Conservation (phyloP, 2,113 vertebrate species). For the Daphoenositta chrysoptera region DNA sequence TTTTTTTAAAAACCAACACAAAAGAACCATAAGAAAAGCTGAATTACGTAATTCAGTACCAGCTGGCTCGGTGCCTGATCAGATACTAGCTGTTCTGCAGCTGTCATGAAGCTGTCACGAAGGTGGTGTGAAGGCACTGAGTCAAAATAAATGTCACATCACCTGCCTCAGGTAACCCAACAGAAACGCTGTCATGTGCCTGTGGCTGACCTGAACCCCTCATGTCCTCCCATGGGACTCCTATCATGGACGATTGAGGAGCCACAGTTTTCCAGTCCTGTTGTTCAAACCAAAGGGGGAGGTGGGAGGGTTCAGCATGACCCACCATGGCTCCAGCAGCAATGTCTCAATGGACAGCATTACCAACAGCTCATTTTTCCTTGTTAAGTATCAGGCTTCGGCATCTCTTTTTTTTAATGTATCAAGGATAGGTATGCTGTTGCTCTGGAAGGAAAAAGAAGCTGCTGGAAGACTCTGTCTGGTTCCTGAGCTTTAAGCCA, state of each 20-base stretch:
- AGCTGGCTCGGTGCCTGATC: background rate
- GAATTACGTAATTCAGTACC: background rate
- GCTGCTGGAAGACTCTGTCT: background rate
- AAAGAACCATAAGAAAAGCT: background rate
- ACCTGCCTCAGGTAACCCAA: background rate
- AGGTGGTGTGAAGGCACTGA: background rate
- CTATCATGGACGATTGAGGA: fast-evolving
- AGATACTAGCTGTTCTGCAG: background rate
- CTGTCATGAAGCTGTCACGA: background rate
- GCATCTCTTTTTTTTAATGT: background rate
- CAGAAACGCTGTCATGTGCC: background rate
- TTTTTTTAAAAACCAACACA: too few species aligned
- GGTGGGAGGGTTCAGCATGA: fast-evolving
- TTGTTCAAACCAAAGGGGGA: background rate
- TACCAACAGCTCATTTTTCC: background rate
- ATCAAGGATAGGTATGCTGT: background rate
- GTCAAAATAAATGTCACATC: background rate
- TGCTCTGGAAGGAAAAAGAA: background rate
- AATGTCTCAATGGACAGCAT: background rate
- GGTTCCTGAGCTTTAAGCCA: background rate
- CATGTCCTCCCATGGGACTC: fast-evolving
- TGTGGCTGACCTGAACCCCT: background rate
- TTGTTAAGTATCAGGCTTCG: background rate
- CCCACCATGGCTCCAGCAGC: background rate
- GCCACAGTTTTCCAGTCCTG: background rate